Percentiles rank a stretch among this genome's conserved stretches.
These are phyloP conservation scores for Clistopyga incitator DNA, from an alignment of 2,888 invertebrate genomes.

Conservation along the genomic window DNA sequence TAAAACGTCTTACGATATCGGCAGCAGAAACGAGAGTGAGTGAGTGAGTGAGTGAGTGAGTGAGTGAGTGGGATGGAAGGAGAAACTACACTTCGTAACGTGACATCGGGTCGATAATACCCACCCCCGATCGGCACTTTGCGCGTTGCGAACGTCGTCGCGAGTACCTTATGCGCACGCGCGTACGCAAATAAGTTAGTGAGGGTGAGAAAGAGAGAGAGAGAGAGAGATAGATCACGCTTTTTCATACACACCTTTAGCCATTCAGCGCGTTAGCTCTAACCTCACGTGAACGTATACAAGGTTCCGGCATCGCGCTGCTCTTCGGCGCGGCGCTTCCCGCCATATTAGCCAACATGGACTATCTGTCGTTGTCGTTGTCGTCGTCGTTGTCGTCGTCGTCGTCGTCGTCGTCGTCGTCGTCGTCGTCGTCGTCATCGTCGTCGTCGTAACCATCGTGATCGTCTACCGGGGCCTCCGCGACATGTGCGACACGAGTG, in stretches of 20 bases:
- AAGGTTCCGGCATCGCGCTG: constrained; percentile 64
- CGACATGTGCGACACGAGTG: constrained; percentile 89
- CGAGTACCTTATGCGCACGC: constrained; percentile 4
- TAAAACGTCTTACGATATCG: constrained; percentile 45
- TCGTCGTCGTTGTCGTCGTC: constrained; percentile 30
- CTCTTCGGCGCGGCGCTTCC: constrained; percentile 72
- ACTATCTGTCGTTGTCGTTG: constrained; percentile 69
- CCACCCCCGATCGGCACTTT: constrained; percentile 70
- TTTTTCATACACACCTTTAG: too few relatives aligned
- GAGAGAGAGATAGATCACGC: constrained; percentile 19
- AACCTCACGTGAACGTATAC: constrained; percentile 69
- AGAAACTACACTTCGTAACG: constrained; percentile 76
- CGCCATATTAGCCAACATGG: constrained; percentile 82
- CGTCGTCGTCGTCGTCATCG: not conserved
- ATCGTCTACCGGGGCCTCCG: constrained; percentile 44
- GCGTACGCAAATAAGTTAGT: constrained; percentile 51
- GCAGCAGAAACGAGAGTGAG: constrained; percentile 33
- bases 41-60: constrained; percentile 42
- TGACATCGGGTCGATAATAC: constrained; percentile 82
- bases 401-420: constrained; percentile 26
- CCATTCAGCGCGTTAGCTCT: not conserved
- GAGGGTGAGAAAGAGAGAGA: constrained; percentile 51
- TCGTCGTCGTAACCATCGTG: constrained; percentile 22
- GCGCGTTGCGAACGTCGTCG: constrained; percentile 15
- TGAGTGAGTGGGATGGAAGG: constrained; percentile 43